These are phyloP conservation scores for Willisornis vidua DNA, from an alignment of 2,113 vertebrate species.

Conservation along the genomic window DNA sequence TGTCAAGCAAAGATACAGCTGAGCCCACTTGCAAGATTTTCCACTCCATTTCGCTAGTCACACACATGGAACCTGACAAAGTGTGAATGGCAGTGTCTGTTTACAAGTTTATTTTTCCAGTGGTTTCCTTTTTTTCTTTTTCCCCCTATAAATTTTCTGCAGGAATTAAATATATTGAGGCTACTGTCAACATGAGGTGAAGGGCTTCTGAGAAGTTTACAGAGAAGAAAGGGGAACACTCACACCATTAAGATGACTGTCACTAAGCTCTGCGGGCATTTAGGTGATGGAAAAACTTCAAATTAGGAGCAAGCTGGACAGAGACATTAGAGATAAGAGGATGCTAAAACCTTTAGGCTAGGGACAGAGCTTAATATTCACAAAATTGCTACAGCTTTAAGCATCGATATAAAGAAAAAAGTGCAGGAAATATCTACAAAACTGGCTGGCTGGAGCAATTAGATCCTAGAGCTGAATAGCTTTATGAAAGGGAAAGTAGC, in stretches of 20 bases:
- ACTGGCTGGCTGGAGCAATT: not conserved
- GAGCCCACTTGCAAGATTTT: conserved; percentile 28
- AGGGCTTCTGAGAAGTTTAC: conserved; percentile 7
- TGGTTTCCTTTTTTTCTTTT: not conserved
- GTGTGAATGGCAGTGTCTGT: conserved; percentile 45
- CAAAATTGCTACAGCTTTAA: conserved; percentile 17
- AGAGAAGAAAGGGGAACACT: not conserved
- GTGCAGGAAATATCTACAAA: not conserved
- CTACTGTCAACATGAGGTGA: not conserved
- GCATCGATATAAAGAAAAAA: not conserved
- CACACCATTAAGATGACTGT: not conserved
- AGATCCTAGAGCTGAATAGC: not conserved
- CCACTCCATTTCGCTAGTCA: conserved; percentile 14
- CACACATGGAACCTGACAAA: conserved; percentile 11
- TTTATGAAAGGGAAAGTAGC: not conserved
- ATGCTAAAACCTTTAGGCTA: conserved; percentile 35
- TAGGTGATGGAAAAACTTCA: conserved; percentile 22
- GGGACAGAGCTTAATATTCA: conserved; percentile 36
- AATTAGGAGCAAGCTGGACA: conserved; percentile 40
- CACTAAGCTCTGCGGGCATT: conserved; percentile 2
- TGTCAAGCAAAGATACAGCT: conserved; percentile 18
- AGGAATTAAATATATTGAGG: not conserved
- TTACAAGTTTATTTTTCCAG: conserved; percentile 31
- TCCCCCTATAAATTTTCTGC: not conserved
- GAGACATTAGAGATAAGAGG: conserved; percentile 26